phyloP scores from a whole-genome alignment of 2,888 invertebrate genomes.

The Brachyopa scutellaris region DNA sequence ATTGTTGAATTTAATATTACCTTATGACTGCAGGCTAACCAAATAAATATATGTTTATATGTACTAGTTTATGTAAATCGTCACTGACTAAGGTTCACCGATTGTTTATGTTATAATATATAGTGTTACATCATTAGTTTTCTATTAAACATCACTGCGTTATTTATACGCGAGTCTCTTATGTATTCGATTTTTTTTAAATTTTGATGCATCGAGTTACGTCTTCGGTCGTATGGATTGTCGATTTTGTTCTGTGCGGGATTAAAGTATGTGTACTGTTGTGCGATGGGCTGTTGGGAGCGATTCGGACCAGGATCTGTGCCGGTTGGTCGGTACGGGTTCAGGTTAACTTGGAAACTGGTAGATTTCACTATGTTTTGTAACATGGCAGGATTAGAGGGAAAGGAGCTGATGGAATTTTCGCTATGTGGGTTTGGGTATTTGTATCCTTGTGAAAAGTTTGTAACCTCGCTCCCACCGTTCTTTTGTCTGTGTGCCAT shows the following conservation, averaged over 20 bases:
- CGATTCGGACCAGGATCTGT: slow-evolving; percentile 34
- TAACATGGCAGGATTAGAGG: slow-evolving; percentile 33
- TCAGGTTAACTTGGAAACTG: slow-evolving; percentile 46
- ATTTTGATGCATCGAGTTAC: slow-evolving; percentile 21
- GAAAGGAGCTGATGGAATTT: slow-evolving; percentile 75
- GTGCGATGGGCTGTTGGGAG: slow-evolving; percentile 74
- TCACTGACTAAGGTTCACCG: slow-evolving; percentile 38
- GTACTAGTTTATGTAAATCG: not conserved
- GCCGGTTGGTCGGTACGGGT: slow-evolving; percentile 75
- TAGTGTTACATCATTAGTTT: slow-evolving; percentile 44
- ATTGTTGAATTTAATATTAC: slow-evolving; percentile 23
- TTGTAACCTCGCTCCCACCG: not conserved
- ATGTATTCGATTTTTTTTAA: slow-evolving; percentile 45
- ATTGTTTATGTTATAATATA: not conserved
- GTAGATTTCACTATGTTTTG: slow-evolving; percentile 61
- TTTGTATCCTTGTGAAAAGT: slow-evolving; percentile 73
- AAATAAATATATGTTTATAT: slow-evolving; percentile 26
- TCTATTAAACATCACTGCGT: slow-evolving; percentile 52
- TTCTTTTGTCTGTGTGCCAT: slow-evolving; percentile 78
- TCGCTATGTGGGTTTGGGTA: slow-evolving; percentile 78
- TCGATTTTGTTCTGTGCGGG: slow-evolving; percentile 75
- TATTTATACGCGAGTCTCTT: slow-evolving; percentile 42
- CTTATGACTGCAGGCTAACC: slow-evolving; percentile 23
- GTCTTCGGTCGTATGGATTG: slow-evolving; percentile 53
- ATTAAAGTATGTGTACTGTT: slow-evolving; percentile 78